Conservation (phyloP, 2,797 vertebrate species). For the Kryptopterus vitreolus region DNA sequence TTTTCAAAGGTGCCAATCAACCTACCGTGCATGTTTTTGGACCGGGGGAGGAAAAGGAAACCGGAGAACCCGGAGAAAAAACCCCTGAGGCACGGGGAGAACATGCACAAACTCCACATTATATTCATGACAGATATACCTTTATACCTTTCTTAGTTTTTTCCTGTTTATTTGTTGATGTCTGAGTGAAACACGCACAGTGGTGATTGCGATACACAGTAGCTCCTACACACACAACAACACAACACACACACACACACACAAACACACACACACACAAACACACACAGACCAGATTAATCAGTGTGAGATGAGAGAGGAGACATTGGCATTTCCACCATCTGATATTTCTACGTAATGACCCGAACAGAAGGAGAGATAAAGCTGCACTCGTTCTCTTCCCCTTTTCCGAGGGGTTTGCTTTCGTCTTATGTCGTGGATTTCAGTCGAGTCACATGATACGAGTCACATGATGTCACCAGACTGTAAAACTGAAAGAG, state of each 20-base stretch:
- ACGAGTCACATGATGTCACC: too few relatives aligned
- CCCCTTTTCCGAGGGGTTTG: too few relatives aligned
- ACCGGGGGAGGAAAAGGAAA: too few relatives aligned
- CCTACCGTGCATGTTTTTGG: too few relatives aligned
- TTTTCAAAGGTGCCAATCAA: too few relatives aligned
- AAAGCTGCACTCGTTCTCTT: too few relatives aligned
- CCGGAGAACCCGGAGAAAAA: too few relatives aligned
- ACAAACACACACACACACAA: background rate
- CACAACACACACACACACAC: background rate
- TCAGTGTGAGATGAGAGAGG: background rate
- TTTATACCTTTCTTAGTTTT: too few relatives aligned
- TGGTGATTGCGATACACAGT: constrained; percentile 9
- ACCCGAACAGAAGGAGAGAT: background rate
- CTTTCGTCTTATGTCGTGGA: background rate
- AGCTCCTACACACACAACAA: too few relatives aligned
- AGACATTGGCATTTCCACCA: background rate
- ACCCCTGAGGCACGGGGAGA: too few relatives aligned
- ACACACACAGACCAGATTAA: background rate
- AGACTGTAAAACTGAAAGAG: too few relatives aligned
- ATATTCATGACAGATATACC: background rate
- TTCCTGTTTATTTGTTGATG: constrained; percentile 27
- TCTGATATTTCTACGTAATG: background rate
- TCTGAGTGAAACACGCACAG: constrained; percentile 38
- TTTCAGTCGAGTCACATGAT: background rate
- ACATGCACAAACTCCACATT: too few relatives aligned